Base-by-base conservation (phyloP, 1,140 invertebrate genomes). In the Drosophila grimshawi region DNA sequence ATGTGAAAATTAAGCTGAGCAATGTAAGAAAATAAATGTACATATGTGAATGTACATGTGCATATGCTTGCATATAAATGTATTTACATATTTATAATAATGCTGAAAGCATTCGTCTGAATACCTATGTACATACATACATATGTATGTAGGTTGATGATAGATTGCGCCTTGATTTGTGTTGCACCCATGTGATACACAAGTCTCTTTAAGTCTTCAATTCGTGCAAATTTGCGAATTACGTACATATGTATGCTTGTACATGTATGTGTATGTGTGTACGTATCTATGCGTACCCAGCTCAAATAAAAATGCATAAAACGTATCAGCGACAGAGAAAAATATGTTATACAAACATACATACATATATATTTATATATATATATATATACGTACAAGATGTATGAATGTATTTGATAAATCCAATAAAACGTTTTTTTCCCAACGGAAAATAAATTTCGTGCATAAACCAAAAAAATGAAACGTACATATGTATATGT, bases 61-160 rank as follows among this genome's bases (percentile, higher is more conserved):
- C 49, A 35, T 4, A 46, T 45, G 51, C n/a, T 41, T 4, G 8
- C 29, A 43, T 7, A 64, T 11, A 11, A 10, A 11, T 30, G 33
- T 5, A 10, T 48, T 32, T 41, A 48, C 6, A 30, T 53, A 51
- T n/a, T 59, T 53, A 43, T 43, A 43, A 10, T 43, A n/a, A 3
- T n/a, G 39, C 39, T 43, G 2, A n/a, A n/a, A 43, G 39, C 10
- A 43, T 4, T 43, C 10, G 2, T 45, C 43, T 11, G n/a, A 19
- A 65, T 32, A n/a, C 30, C 4, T 32, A 11, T 3, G 3, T 52
- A 33, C 30, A n/a, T 7, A 27, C 2, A 32, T 39, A 39, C 10
- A 62, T 27, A 60, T 8, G n/a, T 52, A 52, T 43, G 45, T 51
- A 51, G 56, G 46, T 51, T 7, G 4, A 33, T 43, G 41, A 2